Conservation (phyloP, 2,113 vertebrate genomes). For the Petaurus breviceps region DNA sequence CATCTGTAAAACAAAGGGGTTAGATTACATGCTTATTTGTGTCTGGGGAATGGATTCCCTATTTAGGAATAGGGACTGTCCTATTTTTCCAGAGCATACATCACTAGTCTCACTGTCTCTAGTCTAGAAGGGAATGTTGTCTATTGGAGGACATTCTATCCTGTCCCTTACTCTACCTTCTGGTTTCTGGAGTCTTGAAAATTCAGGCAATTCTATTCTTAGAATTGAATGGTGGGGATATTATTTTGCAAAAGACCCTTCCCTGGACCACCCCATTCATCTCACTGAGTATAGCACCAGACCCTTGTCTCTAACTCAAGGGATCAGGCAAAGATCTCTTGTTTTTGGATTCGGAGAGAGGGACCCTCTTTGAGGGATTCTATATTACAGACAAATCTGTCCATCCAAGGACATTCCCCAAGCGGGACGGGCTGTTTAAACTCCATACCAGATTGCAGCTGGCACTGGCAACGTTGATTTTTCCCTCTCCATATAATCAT, state of each 20-base stretch:
- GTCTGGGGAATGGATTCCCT: neutral
- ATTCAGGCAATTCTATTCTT: neutral
- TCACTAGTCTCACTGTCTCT: neutral
- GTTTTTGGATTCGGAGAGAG: slow-evolving; percentile 43
- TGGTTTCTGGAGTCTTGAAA: neutral
- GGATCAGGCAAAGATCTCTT: slow-evolving; percentile 18
- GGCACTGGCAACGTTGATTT: slow-evolving; percentile 82
- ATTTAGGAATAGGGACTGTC: neutral
- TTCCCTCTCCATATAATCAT: slow-evolving; percentile 81
- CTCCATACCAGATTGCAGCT: slow-evolving; percentile 83
- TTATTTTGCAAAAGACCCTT: neutral
- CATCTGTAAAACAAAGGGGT: neutral
- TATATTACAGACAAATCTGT: slow-evolving; percentile 75
- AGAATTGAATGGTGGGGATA: neutral
- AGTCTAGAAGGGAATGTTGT: neutral
- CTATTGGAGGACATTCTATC: neutral
- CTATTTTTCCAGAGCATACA: slow-evolving; percentile 3
- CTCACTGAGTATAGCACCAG: neutral
- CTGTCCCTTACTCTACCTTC: neutral
- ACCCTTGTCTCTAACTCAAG: slow-evolving; percentile 37
- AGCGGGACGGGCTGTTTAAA: slow-evolving; percentile 78
- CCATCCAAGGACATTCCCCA: slow-evolving; percentile 79
- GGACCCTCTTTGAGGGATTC: slow-evolving; percentile 58
- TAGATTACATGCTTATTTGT: neutral
- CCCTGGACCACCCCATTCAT: neutral